Base-by-base conservation (phyloP, 2,888 invertebrate genomes). In the Erebia aethiops region DNA sequence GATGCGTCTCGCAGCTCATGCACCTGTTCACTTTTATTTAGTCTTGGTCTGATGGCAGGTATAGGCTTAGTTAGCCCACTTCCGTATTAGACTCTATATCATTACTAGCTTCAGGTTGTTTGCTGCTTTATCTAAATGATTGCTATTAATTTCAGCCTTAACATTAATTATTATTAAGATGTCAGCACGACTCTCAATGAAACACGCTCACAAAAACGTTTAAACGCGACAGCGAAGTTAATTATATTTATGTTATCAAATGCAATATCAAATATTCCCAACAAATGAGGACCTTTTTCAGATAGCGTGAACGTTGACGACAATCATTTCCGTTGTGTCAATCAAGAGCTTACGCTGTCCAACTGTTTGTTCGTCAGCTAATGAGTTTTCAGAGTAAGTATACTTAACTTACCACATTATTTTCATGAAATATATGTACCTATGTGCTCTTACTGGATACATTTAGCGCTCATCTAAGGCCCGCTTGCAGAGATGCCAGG, bases 301-400 rank as follows among this genome's bases (percentile, higher is more conserved):
- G 91, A 92, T 91, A 91, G 83, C 85, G 80, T 76, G 81, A 83
- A 83, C 83, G 84, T 81, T 83, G 84, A 84, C 85, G 82, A 83
- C 78, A 89, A 92, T 92, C 90, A 93, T 93, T 93, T 93, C 92
- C 92, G 90, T 80, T 82, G 81, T 83, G 92, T 92, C 92, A 91
- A 88, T 93, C 92, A 92, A 85, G 81, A 81, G 87, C 87, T 88
- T 83, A 80, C 81, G 75, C 84, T 81, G 84, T 81, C 82, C 82
- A 84, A 80, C 81, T 81, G 82, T 84, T 83, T 81, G 80, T 83
- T 81, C 84, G 80, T 82, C 82, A 82, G 86, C 87, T 92, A 91
- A 92, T 92, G 92, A 92, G 90, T 88, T 90, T 83, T 82, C 79
- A 79, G 82, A 84, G 10, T 61, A 60, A 2, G 41, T 43, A 35